phyloP scores from a whole-genome alignment of 2,113 vertebrate species.

The Sphaerodactylus townsendi region DNA sequence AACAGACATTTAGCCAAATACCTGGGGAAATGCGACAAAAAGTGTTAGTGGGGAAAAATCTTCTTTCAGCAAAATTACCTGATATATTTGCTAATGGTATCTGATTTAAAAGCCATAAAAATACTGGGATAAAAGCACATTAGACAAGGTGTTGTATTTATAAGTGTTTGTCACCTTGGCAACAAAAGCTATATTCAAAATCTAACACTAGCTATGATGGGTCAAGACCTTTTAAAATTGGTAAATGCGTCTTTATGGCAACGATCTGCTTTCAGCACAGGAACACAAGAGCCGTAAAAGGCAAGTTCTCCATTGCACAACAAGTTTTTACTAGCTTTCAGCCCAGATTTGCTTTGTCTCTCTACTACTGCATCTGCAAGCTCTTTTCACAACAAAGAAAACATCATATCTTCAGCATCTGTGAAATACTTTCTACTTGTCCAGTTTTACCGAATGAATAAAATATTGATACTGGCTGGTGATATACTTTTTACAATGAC shows the following conservation, averaged over 20 bases:
- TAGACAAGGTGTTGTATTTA: constrained; percentile 84
- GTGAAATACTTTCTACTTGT: constrained; percentile 13
- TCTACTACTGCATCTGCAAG: constrained; percentile 18
- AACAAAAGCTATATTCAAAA: constrained; percentile 81
- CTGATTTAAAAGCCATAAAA: constrained; percentile 88
- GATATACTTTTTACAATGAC: not conserved
- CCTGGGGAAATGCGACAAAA: constrained; percentile 82
- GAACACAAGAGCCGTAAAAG: constrained; percentile 60
- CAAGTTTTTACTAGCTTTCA: constrained; percentile 52
- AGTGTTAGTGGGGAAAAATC: constrained; percentile 77
- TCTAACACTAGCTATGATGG: constrained; percentile 79
- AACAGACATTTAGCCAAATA: constrained; percentile 82
- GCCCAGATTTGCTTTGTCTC: constrained; percentile 43
- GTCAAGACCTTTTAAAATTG: constrained; percentile 85
- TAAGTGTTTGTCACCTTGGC: constrained; percentile 87
- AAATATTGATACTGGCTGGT: not conserved
- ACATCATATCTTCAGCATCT: constrained; percentile 1
- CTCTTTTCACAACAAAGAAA: constrained; percentile 53
- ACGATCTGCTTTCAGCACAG: constrained; percentile 72
- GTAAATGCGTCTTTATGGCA: constrained; percentile 79
- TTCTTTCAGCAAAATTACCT: constrained; percentile 87
- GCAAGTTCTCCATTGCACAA: constrained; percentile 52
- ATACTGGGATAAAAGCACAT: constrained; percentile 87
- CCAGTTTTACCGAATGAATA: constrained; percentile 34
- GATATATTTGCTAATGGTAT: constrained; percentile 88